Conservation (phyloP, 2,888 invertebrate species). For the Opisthograptis luteolata region DNA sequence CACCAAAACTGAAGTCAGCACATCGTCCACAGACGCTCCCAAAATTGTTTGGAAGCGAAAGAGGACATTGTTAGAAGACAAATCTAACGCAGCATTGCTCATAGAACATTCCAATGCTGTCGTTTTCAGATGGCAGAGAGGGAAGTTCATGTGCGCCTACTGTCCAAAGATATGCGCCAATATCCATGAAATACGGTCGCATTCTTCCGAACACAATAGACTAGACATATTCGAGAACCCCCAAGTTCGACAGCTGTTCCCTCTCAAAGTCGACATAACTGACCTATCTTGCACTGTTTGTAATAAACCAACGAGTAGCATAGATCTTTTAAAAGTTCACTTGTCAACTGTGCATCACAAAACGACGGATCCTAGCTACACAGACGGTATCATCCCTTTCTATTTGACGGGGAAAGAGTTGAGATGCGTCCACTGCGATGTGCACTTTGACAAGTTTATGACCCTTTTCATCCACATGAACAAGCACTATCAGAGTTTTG, state of each 20-base stretch:
- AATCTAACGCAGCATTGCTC: constrained; percentile 62
- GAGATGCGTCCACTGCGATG: constrained; percentile 57
- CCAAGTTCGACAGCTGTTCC: constrained; percentile 54
- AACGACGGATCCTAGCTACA: constrained; percentile 41
- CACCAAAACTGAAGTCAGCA: constrained; percentile 25
- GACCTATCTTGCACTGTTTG: constrained; percentile 58
- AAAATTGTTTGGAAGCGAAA: constrained; percentile 57
- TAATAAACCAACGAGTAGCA: constrained; percentile 29
- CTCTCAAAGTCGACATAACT: constrained; percentile 64
- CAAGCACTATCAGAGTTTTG: constrained; percentile 67
- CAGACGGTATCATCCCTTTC: constrained; percentile 64
- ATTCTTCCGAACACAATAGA: constrained; percentile 54
- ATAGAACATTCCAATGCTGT: constrained; percentile 65
- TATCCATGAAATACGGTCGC: constrained; percentile 51
- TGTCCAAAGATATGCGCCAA: constrained; percentile 52
- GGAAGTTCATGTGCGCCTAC: constrained; percentile 66
- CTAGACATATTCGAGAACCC: constrained; percentile 52
- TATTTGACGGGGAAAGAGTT: constrained; percentile 54
- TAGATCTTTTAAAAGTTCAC: constrained; percentile 57
- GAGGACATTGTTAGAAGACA: constrained; percentile 51
- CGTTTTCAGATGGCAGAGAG: constrained; percentile 62
- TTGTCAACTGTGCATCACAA: constrained; percentile 49
- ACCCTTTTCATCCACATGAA: constrained; percentile 70
- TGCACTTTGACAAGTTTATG: constrained; percentile 52
- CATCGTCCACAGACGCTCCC: constrained; percentile 38